Evolutionary conservation across 2,888 invertebrate genomes (phyloP), one percentile per base, ranked within the genome.

Genomic region (Dyspetes luteomarginatus): DNA sequence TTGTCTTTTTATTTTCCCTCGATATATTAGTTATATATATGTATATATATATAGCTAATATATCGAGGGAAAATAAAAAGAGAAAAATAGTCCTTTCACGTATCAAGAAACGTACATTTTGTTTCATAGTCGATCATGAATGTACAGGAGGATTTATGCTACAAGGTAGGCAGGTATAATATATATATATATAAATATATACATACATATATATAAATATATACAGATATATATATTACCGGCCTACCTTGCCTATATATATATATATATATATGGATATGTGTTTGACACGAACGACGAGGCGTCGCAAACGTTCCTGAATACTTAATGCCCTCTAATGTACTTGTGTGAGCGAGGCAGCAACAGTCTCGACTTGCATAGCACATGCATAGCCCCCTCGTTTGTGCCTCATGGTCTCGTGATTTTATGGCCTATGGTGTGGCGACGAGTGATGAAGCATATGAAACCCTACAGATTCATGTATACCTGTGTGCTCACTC

Each of bases 1-100:
- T n/a, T n/a, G n/a, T n/a, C n/a, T n/a, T n/a, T n/a, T n/a, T n/a
- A n/a, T n/a, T n/a, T n/a, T n/a, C n/a, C n/a, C n/a, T n/a, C n/a
- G n/a, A n/a, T n/a, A n/a, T n/a, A n/a, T n/a, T n/a, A n/a, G n/a
- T n/a, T n/a, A n/a, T n/a, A n/a, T 52, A 52, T 52, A 19, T 0
- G 17, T 52, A 52, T 81, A 73, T 78, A 68, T 85, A 79, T 81
- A 83, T 82, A 83, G 84, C 81, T 77, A 84, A 85, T 84, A 76
- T 81, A 83, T 72, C 78, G 73, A 67, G 68, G 67, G 41, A 56
- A 69, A n/a, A 26, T 2, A 15, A 43, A 65, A n/a, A 30, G 15
- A 45, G 43, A n/a, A 22, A 41, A 26, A 75, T 45, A 71, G 36
- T 43, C 24, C 58, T 60, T 12, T 43, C 45, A 26, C 30, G 52